phyloP scores from a whole-genome alignment of 2,888 invertebrate genomes.

The Eretmocerus hayati region DNA sequence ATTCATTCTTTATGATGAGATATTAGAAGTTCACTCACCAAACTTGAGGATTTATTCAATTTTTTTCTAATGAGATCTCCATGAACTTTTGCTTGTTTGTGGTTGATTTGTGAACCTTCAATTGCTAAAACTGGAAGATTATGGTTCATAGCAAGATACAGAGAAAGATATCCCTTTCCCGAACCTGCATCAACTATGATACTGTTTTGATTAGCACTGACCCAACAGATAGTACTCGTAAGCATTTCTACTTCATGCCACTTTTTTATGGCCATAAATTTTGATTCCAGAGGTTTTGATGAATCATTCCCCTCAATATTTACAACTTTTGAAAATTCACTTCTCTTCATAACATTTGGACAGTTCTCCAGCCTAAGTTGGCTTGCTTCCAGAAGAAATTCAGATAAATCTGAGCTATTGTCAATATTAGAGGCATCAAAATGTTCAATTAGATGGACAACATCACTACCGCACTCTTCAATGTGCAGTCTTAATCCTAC shows the following conservation, averaged over 20 bases:
- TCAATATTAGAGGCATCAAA: conserved; percentile 11
- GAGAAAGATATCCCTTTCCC: conserved; percentile 78
- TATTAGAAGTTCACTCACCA: neutral
- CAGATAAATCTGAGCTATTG: conserved; percentile 15
- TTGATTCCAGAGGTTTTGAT: conserved; percentile 35
- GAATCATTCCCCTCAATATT: conserved; percentile 42
- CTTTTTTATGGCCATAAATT: conserved; percentile 75
- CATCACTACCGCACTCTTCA: conserved; percentile 26
- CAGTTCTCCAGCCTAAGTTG: conserved; percentile 34
- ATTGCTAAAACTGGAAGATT: conserved; percentile 70
- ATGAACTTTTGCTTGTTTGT: conserved; percentile 57
- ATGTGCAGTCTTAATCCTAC: conserved; percentile 50
- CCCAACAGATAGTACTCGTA: conserved; percentile 28
- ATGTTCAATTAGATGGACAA: conserved; percentile 9
- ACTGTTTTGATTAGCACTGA: conserved; percentile 24
- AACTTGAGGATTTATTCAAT: too few species aligned
- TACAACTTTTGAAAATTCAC: conserved; percentile 37
- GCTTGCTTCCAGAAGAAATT: conserved; percentile 27
- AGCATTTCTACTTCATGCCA: conserved; percentile 58
- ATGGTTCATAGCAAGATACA: conserved; percentile 60
- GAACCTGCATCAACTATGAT: conserved; percentile 73
- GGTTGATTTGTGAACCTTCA: conserved; percentile 66
- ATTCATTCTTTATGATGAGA: too few species aligned
- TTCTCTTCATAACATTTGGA: conserved; percentile 20
- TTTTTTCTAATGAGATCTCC: conserved; percentile 26